Evolutionary conservation across 2,888 invertebrate genomes (phyloP).

Genomic region (Dyspetes luteomarginatus): DNA sequence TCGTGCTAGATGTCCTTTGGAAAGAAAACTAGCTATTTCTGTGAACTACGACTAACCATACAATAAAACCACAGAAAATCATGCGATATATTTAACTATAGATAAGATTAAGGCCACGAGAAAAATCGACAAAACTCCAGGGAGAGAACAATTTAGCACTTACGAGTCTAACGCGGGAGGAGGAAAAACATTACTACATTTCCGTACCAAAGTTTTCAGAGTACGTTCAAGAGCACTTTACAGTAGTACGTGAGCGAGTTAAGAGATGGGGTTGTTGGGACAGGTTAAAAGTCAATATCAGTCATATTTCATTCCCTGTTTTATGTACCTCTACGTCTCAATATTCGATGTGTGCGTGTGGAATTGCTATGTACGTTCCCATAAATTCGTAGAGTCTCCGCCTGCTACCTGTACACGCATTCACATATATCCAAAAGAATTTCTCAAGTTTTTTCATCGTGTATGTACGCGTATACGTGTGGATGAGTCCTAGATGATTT

Average conservation of each 20-base stretch:
- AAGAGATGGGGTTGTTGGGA: not conserved
- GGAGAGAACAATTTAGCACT: not conserved
- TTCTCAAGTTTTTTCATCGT: not conserved
- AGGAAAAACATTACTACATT: not conserved
- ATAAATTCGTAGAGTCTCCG: not conserved
- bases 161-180: not conserved
- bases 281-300: not conserved
- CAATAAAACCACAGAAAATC: no score
- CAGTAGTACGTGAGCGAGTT: not conserved
- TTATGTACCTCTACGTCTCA: not conserved
- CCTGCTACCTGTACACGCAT: not conserved
- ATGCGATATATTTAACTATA: no score
- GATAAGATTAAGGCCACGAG: not conserved
- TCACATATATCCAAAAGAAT: not conserved
- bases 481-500: no score
- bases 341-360: not conserved
- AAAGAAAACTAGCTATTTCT: no score
- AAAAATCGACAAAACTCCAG: not conserved
- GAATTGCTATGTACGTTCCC: not conserved
- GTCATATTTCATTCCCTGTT: not conserved
- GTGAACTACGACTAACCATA: no score
- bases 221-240: not conserved
- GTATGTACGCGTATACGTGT: not conserved
- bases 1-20: no score
- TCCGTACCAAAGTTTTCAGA: constrained; percentile 3